Evolutionary conservation across 2,797 vertebrate genomes (phyloP).

Genomic region (Rousettus madagascariensis): DNA sequence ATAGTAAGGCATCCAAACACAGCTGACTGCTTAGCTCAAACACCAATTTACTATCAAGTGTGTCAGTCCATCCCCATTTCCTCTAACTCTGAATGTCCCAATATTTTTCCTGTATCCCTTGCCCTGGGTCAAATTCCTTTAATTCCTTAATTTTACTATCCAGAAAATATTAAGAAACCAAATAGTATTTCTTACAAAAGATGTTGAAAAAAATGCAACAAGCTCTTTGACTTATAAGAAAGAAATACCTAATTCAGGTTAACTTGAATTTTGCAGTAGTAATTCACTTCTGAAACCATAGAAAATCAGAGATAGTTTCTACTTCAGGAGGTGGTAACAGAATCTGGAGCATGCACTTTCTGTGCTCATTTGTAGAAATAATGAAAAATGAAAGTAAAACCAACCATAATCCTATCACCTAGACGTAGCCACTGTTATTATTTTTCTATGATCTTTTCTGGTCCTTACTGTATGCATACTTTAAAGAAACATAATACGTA

Average conservation of each 20-base stretch:
- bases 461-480: not conserved
- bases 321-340: constrained; percentile 5
- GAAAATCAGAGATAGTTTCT: constrained; percentile 29
- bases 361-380: constrained; percentile 40
- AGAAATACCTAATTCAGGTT: not conserved
- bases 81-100: not conserved
- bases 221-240: constrained; percentile 32
- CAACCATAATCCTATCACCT: not conserved
- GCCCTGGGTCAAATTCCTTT: constrained; percentile 22
- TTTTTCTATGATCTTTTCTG: not conserved
- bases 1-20: not conserved
- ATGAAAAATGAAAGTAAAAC: constrained; percentile 48
- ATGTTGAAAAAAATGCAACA: not conserved
- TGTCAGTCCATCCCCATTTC: not conserved
- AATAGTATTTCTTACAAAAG: constrained; percentile 4
- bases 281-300: constrained; percentile 32
- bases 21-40: not conserved
- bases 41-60: not conserved
- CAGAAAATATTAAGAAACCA: constrained; percentile 27
- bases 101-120: not conserved
- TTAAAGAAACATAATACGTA: not conserved
- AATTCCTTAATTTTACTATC: not conserved
- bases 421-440: not conserved
- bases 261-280: constrained; percentile 4
- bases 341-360: not conserved